Evolutionary conservation across 2,797 vertebrate species (phyloP).

Genomic region (Microctenopoma lineatum): DNA sequence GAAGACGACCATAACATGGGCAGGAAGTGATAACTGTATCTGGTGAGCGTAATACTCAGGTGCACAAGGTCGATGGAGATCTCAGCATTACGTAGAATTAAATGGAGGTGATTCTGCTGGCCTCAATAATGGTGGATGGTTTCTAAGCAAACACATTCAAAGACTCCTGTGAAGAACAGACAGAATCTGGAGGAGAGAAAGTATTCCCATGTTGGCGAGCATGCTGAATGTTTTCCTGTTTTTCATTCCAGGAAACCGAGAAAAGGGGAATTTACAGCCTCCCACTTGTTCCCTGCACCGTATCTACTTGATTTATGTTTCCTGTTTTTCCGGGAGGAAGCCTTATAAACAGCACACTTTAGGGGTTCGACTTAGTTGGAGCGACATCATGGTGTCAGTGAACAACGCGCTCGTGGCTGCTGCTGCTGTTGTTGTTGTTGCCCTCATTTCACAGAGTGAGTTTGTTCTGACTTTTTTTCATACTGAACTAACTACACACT

Average conservation of each 20-base stretch:
- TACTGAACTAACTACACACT: background rate
- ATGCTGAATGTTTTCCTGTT: constrained; percentile 46
- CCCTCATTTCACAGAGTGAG: constrained; percentile 68
- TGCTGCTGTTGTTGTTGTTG: constrained; percentile 42
- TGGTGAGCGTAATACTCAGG: constrained; percentile 10
- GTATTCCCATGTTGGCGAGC: background rate
- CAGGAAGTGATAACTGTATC: background rate
- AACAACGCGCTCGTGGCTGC: constrained; percentile 26
- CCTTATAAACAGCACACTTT: constrained; percentile 36
- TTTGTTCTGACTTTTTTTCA: constrained; percentile 1
- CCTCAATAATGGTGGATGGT: background rate
- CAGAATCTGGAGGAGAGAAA: background rate
- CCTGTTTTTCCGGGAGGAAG: constrained; percentile 18
- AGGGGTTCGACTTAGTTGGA: background rate
- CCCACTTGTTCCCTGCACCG: constrained; percentile 47
- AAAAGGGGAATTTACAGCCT: constrained; percentile 4
- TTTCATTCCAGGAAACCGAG: constrained; percentile 41
- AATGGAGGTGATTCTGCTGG: background rate
- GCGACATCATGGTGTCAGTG: constrained; percentile 50
- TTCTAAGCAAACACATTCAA: too few relatives aligned
- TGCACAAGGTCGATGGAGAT: background rate
- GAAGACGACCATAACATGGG: too few relatives aligned
- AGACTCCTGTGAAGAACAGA: too few relatives aligned
- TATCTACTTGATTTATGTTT: constrained; percentile 58
- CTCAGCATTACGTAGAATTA: background rate